Evolutionary conservation across 2,113 vertebrate genomes (phyloP).

Genomic region (Chlorodrepanis virens): DNA sequence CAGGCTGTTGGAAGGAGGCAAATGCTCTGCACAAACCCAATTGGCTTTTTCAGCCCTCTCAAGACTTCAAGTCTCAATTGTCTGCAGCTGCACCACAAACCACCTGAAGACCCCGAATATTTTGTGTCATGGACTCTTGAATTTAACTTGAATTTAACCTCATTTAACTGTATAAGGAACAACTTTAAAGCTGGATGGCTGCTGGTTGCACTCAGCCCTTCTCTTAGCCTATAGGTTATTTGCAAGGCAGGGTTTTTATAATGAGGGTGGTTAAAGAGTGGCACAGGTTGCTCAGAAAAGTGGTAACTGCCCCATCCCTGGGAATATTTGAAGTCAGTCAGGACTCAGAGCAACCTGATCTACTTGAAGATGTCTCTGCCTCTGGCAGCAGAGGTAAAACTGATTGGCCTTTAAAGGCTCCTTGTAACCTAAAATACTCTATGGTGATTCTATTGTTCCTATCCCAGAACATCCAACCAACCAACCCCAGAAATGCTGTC

Average conservation of each 20-base stretch:
- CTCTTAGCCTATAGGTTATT: background rate
- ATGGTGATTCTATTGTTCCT: background rate
- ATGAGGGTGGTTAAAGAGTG: no score
- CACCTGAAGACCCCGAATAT: background rate
- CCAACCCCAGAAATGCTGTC: background rate
- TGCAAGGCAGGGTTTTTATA: background rate
- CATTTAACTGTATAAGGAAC: background rate
- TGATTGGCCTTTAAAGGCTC: background rate
- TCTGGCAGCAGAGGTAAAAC: background rate
- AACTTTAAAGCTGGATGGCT: background rate
- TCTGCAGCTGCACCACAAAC: background rate
- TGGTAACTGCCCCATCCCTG: no score
- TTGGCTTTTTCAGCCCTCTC: fast-evolving
- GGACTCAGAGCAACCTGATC: background rate
- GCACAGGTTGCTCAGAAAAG: background rate
- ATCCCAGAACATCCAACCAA: background rate
- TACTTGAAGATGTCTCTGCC: background rate
- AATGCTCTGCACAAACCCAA: fast-evolving
- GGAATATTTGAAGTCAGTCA: background rate
- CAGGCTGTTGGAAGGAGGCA: background rate
- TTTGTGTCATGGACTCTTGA: background rate
- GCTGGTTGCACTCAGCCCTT: background rate
- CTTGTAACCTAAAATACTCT: background rate
- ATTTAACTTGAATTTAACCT: background rate
- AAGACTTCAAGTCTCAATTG: fast-evolving